phyloP scores from a whole-genome alignment of 2,113 vertebrate species.

The Bos taurus region ARS-UCD2.0 NC_037328.1:118300501-118301000 shows the following conservation, averaged over 20 bases:
- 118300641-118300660: neutral
- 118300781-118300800: neutral
- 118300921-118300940: neutral
- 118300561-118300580: neutral
- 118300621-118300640: neutral
- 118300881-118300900: neutral
- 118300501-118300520: neutral
- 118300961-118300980: neutral
- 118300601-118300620: neutral
- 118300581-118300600: neutral
- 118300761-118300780: neutral
- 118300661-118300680: neutral
- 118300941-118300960: neutral
- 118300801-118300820: neutral
- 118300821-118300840: neutral
- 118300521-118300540: neutral
- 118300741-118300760: neutral
- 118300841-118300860: neutral
- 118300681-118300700: neutral
- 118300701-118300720: constrained; percentile 9
- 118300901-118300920: neutral
- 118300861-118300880: neutral
- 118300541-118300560: neutral
- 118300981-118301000: neutral
- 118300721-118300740: neutral